phyloP scores from a whole-genome alignment of 2,797 vertebrate genomes.

The Mormyrops attenuatus region DNA sequence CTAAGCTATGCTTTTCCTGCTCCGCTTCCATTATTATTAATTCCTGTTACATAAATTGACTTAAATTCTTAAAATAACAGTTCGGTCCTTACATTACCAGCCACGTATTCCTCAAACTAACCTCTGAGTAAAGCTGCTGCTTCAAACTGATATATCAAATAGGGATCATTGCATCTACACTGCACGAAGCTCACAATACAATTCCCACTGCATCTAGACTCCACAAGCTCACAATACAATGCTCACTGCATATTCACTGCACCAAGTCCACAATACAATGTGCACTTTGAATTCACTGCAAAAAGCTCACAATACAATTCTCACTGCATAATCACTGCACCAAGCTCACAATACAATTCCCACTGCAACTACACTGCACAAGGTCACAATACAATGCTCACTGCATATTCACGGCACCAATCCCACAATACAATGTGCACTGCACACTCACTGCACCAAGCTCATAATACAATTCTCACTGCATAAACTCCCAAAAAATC shows the following conservation, averaged over 20 bases:
- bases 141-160: neutral
- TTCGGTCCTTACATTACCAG: neutral
- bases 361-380: neutral
- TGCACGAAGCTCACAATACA: neutral
- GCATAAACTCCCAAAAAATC: neutral
- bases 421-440: neutral
- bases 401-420: neutral
- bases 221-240: neutral
- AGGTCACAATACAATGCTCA: neutral
- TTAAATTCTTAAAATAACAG: slow-evolving; percentile 5
- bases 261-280: too few relatives aligned
- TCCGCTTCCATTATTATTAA: neutral
- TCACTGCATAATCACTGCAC: neutral
- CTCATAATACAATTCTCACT: too few relatives aligned
- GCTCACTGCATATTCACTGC: neutral
- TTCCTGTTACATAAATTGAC: neutral
- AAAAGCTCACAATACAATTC: neutral
- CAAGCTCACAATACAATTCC: neutral
- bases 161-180: neutral
- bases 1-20: neutral
- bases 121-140: neutral
- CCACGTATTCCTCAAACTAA: neutral
- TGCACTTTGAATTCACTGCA: too few relatives aligned
- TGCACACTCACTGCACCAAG: too few relatives aligned
- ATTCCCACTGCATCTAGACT: neutral